These are phyloP conservation scores for Chionodraco myersi DNA, from an alignment of 2,113 vertebrate genomes.

Conservation along the genomic window DNA sequence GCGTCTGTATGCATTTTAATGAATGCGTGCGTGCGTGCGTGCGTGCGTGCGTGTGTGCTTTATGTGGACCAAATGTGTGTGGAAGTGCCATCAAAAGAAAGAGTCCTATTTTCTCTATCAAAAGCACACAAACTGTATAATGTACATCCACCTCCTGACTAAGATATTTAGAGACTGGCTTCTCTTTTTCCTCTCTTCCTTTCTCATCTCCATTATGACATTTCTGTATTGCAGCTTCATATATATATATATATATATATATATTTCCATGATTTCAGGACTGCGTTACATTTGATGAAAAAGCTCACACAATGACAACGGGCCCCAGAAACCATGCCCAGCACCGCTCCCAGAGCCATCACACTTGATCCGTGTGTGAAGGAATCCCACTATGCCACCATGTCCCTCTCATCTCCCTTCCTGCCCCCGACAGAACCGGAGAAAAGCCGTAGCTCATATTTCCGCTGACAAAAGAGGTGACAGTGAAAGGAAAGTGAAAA, in stretches of 20 bases:
- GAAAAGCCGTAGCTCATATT: conserved; percentile 72
- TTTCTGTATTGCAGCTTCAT: conserved; percentile 15
- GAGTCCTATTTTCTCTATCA: conserved; percentile 34
- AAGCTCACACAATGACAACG: conserved; percentile 60
- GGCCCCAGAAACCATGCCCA: conserved; percentile 60
- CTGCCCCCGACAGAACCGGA: conserved; percentile 60
- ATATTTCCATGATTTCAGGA: conserved; percentile 48
- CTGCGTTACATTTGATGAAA: conserved; percentile 63
- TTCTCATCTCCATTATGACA: conserved; percentile 35
- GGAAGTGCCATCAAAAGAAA: conserved; percentile 29
- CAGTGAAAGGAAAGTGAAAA: conserved; percentile 75
- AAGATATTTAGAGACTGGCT: conserved; percentile 34
- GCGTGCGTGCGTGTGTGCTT: conserved; percentile 13
- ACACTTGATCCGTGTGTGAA: conserved; percentile 73
- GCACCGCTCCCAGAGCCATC: conserved; percentile 67
- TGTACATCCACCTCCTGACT: conserved; percentile 33
- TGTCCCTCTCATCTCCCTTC: conserved; percentile 71
- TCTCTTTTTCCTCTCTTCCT: conserved; percentile 6
- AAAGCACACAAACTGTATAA: conserved; percentile 38
- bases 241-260: conserved; percentile 23
- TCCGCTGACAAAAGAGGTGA: conserved; percentile 74
- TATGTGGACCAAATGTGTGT: conserved; percentile 30
- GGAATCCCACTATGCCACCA: conserved; percentile 70
- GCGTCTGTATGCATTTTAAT: conserved; percentile 35
- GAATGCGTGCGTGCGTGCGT: conserved; percentile 13